A percentile compares a stretch with the other conserved stretches of the same genome.
Conservation (phyloP, 2,888 invertebrate genomes). For the Mystacides longicornis region DNA sequence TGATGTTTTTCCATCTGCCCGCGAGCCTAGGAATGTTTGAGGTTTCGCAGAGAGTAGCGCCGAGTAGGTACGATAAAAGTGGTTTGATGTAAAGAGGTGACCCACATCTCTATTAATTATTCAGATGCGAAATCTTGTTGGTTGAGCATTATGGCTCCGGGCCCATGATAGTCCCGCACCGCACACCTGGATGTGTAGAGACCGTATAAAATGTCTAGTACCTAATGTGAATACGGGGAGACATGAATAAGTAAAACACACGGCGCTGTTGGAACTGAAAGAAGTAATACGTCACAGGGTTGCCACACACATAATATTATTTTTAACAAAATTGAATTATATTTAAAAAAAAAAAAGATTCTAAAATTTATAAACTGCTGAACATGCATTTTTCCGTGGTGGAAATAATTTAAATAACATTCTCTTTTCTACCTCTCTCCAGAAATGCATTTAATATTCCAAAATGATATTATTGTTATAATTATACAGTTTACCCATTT, state of each 20-base stretch:
- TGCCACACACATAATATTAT: not conserved
- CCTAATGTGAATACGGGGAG: not conserved
- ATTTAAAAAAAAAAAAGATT: no score
- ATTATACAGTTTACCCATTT: no score
- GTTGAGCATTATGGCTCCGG: constrained; percentile 2
- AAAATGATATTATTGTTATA: no score
- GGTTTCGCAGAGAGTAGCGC: no score
- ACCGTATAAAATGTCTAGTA: no score
- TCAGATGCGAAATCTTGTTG: constrained; percentile 8
- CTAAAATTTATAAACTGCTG: no score
- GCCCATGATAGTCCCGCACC: constrained; percentile 6
- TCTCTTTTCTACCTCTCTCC: no score
- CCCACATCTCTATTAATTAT: constrained; percentile 7
- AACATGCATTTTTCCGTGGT: no score
- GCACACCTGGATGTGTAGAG: constrained; percentile 6
- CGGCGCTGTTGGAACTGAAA: not conserved
- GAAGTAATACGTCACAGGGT: not conserved
- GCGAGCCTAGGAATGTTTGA: no score
- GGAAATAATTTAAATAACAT: no score
- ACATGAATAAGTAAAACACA: constrained; percentile 1
- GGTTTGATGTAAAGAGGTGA: constrained; percentile 1
- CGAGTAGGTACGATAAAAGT: not conserved
- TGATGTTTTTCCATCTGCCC: no score
- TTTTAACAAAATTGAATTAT: not conserved
- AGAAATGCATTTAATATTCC: no score